Evolutionary conservation across 2,113 vertebrate species (phyloP).

Genomic region (Cercocebus atys): DNA sequence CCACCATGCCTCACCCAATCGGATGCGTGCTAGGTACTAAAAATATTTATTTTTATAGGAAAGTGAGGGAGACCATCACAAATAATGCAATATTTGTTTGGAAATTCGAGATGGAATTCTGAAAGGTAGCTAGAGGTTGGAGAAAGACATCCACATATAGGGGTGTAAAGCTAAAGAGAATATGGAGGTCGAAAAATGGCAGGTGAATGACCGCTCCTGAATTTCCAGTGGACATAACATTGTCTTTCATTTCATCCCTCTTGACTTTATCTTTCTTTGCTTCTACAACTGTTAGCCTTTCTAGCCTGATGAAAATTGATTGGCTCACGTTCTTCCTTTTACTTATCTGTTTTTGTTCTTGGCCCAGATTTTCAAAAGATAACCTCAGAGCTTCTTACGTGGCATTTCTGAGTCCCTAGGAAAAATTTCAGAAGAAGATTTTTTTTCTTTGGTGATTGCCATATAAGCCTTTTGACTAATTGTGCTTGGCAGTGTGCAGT

Average conservation of each 20-base stretch:
- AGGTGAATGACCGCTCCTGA: neutral
- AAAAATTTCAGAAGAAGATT: neutral
- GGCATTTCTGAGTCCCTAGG: neutral
- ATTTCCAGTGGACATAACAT: neutral
- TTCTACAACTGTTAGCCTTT: neutral
- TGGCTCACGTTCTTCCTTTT: neutral
- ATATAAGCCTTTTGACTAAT: neutral
- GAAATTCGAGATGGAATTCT: neutral
- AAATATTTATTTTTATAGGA: neutral
- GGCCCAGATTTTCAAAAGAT: neutral
- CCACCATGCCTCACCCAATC: neutral
- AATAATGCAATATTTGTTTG: neutral
- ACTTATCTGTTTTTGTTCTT: neutral
- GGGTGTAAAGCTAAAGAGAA: neutral
- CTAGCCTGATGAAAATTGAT: neutral
- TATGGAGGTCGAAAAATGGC: neutral
- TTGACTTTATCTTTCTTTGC: neutral
- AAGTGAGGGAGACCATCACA: neutral
- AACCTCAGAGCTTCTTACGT: neutral
- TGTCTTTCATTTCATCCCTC: neutral
- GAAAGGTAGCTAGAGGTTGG: neutral
- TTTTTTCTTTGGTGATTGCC: neutral
- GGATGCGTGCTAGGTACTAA: neutral
- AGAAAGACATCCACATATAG: neutral
- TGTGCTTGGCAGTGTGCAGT: neutral